phyloP scores from a whole-genome alignment of 2,888 invertebrate genomes.

The Macropis europaea region DNA sequence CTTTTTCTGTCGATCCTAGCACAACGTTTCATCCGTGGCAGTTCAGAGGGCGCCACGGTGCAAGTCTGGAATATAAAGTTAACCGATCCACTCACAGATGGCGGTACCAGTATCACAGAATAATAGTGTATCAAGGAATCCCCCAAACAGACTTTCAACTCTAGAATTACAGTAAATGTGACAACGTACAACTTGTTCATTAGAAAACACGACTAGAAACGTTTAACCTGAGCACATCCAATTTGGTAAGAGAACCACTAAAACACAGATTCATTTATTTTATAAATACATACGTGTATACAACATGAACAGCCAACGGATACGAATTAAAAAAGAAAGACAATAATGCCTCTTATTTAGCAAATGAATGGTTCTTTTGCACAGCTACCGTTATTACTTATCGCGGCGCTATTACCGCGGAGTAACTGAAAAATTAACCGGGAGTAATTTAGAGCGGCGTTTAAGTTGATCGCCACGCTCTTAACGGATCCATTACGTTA shows the following conservation, averaged over 20 bases:
- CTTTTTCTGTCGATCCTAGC: conserved; percentile 10
- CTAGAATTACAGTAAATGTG: neutral
- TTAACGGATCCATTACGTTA: conserved; percentile 54
- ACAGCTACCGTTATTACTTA: conserved; percentile 47
- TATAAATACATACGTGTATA: neutral
- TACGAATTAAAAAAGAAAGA: conserved; percentile 17
- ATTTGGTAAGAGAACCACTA: neutral
- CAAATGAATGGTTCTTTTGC: conserved; percentile 44
- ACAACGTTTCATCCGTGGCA: conserved; percentile 13
- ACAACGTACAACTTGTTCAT: neutral
- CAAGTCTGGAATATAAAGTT: conserved; percentile 14
- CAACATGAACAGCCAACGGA: neutral
- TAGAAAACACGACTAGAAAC: neutral
- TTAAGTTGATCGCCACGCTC: conserved; percentile 53
- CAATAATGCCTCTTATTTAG: conserved; percentile 45
- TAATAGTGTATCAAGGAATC: neutral
- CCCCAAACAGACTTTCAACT: too few species aligned
- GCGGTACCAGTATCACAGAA: conserved; percentile 41
- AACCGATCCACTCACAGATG: conserved; percentile 35
- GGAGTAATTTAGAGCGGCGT: conserved; percentile 56
- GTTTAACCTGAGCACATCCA: neutral
- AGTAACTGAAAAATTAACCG: conserved; percentile 60
- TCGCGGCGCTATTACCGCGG: conserved; percentile 45
- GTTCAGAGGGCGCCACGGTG: conserved; percentile 48
- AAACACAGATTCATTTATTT: too few species aligned